These are phyloP conservation scores for Epinephelus awoara DNA, from an alignment of 2,797 vertebrate species.

Conservation along the genomic window DNA sequence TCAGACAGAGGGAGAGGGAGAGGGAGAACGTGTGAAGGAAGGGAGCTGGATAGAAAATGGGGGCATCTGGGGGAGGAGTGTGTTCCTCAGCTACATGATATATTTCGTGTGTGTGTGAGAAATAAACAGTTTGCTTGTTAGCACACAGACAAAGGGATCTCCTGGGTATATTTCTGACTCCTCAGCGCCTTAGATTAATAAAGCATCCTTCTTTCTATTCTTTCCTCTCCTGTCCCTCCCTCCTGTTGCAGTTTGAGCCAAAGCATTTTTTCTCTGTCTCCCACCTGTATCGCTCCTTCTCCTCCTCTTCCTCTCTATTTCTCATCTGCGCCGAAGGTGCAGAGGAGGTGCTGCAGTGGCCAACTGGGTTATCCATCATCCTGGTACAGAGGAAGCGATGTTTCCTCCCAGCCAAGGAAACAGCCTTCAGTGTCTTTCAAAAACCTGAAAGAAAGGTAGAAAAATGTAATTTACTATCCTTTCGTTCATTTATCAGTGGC, in stretches of 20 bases:
- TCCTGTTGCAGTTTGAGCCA: conserved; percentile 28
- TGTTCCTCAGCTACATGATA: conserved; percentile 21
- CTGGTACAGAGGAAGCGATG: conserved; percentile 48
- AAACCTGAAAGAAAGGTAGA: not conserved
- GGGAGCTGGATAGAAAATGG: conserved; percentile 46
- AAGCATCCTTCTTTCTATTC: conserved; percentile 16
- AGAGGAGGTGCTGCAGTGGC: conserved; percentile 39
- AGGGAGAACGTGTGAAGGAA: not conserved
- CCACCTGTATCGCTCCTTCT: conserved; percentile 50
- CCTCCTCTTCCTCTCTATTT: conserved; percentile 13
- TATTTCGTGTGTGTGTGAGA: conserved; percentile 21
- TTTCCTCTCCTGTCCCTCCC: not conserved
- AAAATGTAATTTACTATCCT: conserved; percentile 14
- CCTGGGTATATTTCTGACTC: conserved; percentile 57
- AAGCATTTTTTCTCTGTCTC: conserved; percentile 14
- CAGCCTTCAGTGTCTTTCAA: conserved; percentile 1
- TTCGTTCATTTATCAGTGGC: not conserved
- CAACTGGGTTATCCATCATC: conserved; percentile 54
- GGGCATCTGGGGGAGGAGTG: conserved; percentile 44
- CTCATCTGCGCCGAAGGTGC: conserved; percentile 42
- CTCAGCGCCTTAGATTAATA: conserved; percentile 50
- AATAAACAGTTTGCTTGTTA: conserved; percentile 43
- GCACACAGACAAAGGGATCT: conserved; percentile 66
- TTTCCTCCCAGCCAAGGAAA: conserved; percentile 28
- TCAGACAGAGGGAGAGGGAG: not conserved